A percentile compares a stretch with the other conserved stretches of the same genome.
Evolutionary conservation across 2,797 vertebrate species (phyloP).

Genomic region (Chaetodon trifasciatus): DNA sequence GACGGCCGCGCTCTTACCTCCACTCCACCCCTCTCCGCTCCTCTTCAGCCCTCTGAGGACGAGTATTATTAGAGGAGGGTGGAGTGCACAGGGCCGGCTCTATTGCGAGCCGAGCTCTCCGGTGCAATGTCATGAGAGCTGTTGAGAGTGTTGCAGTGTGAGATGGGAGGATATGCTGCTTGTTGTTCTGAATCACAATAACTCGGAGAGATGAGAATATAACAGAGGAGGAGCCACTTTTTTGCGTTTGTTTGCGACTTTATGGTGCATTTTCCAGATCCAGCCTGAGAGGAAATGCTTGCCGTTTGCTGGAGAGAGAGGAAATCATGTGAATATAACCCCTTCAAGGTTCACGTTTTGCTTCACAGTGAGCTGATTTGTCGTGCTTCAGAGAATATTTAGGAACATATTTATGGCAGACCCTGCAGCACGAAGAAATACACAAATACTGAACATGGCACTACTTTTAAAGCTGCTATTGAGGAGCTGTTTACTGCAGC

Average conservation of each 20-base stretch:
- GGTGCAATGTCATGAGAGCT: conserved; percentile 54
- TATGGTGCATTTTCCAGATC: neutral
- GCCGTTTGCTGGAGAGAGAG: neutral
- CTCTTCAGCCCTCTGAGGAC: conserved; percentile 59
- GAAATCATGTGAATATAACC: neutral
- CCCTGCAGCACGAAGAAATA: conserved; percentile 2
- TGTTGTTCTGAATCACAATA: conserved; percentile 47
- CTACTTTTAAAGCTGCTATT: conserved; percentile 18
- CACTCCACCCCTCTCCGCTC: conserved; percentile 50
- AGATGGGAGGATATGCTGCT: conserved; percentile 35
- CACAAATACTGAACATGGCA: conserved; percentile 7
- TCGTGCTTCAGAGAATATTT: conserved; percentile 9
- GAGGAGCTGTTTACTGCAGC: conserved; percentile 21
- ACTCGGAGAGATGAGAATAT: conserved; percentile 21
- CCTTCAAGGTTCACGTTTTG: conserved; percentile 8
- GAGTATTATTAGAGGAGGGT: conserved; percentile 73
- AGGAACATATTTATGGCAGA: neutral
- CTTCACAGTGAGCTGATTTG: conserved; percentile 13
- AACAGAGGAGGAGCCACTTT: neutral
- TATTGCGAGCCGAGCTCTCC: conserved; percentile 37
- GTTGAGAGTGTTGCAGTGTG: conserved; percentile 48
- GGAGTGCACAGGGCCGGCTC: conserved; percentile 48
- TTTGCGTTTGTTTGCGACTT: neutral
- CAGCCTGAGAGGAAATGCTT: neutral
- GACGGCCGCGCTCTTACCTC: conserved; percentile 48